Conservation (phyloP, 2,888 invertebrate genomes). For the Drosophila tripunctata region DNA sequence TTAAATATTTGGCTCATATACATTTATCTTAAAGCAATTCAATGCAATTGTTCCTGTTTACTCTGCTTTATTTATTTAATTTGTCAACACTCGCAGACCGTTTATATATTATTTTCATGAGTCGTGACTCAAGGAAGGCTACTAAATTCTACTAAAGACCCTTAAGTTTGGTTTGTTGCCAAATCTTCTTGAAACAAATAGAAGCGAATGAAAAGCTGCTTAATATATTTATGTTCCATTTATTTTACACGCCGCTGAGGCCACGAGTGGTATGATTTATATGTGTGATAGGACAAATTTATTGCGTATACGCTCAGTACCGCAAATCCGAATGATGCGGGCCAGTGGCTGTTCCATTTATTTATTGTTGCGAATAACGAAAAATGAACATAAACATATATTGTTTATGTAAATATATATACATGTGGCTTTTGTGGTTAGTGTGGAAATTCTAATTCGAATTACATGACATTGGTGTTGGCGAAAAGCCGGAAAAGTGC, state of each 20-base stretch:
- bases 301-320: slow-evolving; percentile 51
- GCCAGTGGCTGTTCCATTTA: slow-evolving; percentile 7
- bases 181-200: background rate
- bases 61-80: no score
- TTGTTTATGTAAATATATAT: slow-evolving; percentile 7
- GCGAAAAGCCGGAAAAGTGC: background rate
- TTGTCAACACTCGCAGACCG: no score
- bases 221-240: slow-evolving; percentile 6
- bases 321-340: slow-evolving; percentile 22
- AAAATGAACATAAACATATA: slow-evolving; percentile 23
- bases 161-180: no score
- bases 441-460: background rate
- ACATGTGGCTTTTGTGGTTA: slow-evolving; percentile 1
- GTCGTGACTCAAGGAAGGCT: background rate
- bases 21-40: no score
- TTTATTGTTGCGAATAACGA: slow-evolving; percentile 38
- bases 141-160: background rate
- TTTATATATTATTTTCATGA: no score
- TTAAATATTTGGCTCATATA: no score
- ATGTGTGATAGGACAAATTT: slow-evolving; percentile 7
- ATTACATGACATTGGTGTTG: background rate
- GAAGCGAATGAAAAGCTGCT: slow-evolving; percentile 6
- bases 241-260: slow-evolving; percentile 12
- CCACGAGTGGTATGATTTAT: slow-evolving; percentile 52
- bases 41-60: no score